These are phyloP conservation scores for Grammomys surdaster DNA, from an alignment of 2,113 vertebrate genomes.

Conservation along the genomic window DNA sequence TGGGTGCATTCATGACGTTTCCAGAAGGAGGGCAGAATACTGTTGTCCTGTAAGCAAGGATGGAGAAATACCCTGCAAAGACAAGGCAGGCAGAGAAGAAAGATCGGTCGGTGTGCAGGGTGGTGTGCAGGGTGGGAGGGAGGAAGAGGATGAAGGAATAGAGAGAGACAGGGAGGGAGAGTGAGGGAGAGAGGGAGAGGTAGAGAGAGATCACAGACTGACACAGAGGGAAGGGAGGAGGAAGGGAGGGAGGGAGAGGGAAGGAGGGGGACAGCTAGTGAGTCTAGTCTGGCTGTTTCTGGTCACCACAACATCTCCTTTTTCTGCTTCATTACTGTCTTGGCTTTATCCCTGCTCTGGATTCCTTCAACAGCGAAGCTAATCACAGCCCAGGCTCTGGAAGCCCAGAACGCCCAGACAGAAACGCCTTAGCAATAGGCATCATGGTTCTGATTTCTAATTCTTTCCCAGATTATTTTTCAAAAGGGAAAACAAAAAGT, in stretches of 20 bases:
- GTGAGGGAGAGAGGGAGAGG: not conserved
- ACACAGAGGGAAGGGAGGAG: too few species aligned
- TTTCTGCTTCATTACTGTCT: not conserved
- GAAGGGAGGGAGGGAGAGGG: not conserved
- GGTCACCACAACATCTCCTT: not conserved
- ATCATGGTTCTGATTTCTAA: constrained; percentile 49
- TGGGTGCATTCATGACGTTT: not conserved
- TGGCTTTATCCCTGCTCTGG: not conserved
- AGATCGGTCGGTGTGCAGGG: not conserved
- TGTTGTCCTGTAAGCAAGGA: not conserved
- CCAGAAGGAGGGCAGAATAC: not conserved
- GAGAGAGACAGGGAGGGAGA: not conserved
- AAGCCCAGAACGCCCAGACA: constrained; percentile 11
- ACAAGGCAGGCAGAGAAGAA: not conserved
- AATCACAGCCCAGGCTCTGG: not conserved
- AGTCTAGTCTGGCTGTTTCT: not conserved
- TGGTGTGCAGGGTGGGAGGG: not conserved
- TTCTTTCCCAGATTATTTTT: constrained; percentile 60
- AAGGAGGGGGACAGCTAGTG: not conserved
- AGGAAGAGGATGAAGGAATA: too few species aligned
- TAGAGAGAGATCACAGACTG: not conserved
- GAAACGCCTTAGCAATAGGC: constrained; percentile 29
- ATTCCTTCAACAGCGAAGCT: not conserved
- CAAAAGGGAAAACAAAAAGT: not conserved
- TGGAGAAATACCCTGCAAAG: not conserved